Base-by-base conservation (phyloP, 1,140 invertebrate species). In the Eupeodes corollae region DNA sequence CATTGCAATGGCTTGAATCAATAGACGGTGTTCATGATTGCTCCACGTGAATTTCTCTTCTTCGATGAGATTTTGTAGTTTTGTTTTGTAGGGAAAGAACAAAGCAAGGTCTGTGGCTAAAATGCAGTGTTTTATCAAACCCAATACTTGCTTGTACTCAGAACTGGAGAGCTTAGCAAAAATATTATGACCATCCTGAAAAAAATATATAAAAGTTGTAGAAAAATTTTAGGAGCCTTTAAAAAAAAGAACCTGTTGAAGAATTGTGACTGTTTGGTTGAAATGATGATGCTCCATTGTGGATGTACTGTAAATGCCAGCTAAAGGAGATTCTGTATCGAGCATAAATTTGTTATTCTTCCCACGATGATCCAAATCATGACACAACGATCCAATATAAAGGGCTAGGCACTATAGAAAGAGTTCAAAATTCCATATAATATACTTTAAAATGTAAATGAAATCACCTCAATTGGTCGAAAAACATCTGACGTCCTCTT, bases 251-350 rank as follows among this genome's bases (percentile, higher is more conserved):
- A 44, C 83, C 76, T 86, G 83, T 66, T 87, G 83, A 6, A 90
- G 65, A 56, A 91, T 90, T 9, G 82, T 84, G 9, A 89, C 82
- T 2, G 87, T 89, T 57, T 88, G 86, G 63, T 90, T 90, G 59
- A 89, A 91, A 63, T 90, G 87, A 61, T 90, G 87, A 62, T 89
- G 85, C 59, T 90, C 87, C 74, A 90, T 81, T 3, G 86, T 86
- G 6, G 83, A 87, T 12, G 86, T 89, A 9, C 82, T 79, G 61
- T 90, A 90, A 55, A 91, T 84, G 5, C 81, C 75, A 5, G 86
- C 87, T 26, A 91, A 64, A 0, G 87, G 85, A 5, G 85, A 86
- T 35, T 79, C 79, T n/a, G 79, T 84, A 44, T 88, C 83, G 50
- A 83, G 73, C 82, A 91, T 85, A 60, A 88, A 91, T 55, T 83